These are phyloP conservation scores for Erpobdella octoculata DNA, from an alignment of 2,888 invertebrate species.

Conservation along the genomic window DNA sequence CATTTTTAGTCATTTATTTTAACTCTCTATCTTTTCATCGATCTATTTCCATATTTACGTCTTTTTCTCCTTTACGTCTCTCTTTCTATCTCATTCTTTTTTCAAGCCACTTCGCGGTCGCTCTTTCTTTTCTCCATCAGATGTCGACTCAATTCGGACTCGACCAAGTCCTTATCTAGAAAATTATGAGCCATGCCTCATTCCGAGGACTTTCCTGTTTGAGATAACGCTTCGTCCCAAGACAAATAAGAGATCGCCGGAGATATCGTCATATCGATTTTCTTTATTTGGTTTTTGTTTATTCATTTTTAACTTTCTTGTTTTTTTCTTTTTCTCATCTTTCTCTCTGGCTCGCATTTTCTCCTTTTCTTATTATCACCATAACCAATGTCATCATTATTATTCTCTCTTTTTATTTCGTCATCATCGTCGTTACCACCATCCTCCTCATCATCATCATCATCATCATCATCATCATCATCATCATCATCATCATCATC, in stretches of 20 bases:
- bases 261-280: conserved; percentile 5
- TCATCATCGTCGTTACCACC: not conserved
- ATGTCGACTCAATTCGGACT: too few relatives aligned
- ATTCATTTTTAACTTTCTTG: too few relatives aligned
- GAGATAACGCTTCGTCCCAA: conserved; percentile 3
- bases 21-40: too few relatives aligned
- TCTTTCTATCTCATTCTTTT: not conserved
- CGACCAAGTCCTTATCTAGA: not conserved
- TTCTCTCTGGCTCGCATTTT: too few relatives aligned
- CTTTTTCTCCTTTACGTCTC: not conserved
- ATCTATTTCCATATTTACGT: too few relatives aligned
- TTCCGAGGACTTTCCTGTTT: not conserved
- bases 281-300: too few relatives aligned
- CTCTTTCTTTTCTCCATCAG: not conserved
- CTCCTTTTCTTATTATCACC: too few relatives aligned
- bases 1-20: too few relatives aligned
- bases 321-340: too few relatives aligned
- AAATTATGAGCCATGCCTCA: not conserved
- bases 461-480: not conserved
- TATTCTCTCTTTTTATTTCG: too few relatives aligned
- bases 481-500: conserved; percentile 15
- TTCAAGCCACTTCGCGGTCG: not conserved
- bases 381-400: too few relatives aligned
- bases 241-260: not conserved
- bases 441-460: conserved; percentile 3